Percentiles rank a stretch among this genome's conserved stretches.
Conservation (phyloP, 2,113 vertebrate species). For the Pimephales promelas region DNA sequence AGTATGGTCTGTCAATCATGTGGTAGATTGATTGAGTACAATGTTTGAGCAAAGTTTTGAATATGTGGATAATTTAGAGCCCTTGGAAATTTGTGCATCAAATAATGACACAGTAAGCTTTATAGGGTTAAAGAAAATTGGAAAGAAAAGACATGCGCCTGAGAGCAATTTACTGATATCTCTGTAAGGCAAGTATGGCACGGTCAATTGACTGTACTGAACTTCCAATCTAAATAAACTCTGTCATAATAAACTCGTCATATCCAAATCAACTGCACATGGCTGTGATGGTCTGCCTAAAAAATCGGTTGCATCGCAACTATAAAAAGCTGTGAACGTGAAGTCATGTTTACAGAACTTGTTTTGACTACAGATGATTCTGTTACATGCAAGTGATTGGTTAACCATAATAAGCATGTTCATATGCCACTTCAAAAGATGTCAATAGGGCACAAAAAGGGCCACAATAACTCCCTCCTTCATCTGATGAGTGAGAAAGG, state of each 20-base stretch:
- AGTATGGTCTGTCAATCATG: no score
- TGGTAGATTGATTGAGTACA: no score
- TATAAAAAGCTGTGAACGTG: slow-evolving; percentile 19
- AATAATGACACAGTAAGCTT: background rate
- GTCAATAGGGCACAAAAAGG: background rate
- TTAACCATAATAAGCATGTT: slow-evolving; percentile 51
- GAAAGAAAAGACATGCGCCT: background rate
- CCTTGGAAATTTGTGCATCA: background rate
- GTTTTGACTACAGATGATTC: slow-evolving; percentile 6
- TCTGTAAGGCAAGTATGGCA: background rate
- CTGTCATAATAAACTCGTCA: background rate
- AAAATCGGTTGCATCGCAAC: background rate
- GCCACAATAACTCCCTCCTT: background rate
- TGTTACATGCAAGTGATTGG: slow-evolving; percentile 24
- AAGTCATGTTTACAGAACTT: slow-evolving; percentile 27
- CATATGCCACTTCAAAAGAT: slow-evolving; percentile 41
- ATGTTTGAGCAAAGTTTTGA: no score
- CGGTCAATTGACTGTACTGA: slow-evolving; percentile 2
- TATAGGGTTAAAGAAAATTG: background rate
- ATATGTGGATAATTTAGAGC: no score
- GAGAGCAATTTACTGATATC: slow-evolving; percentile 4
- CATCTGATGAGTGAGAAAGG: background rate
- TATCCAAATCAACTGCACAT: background rate
- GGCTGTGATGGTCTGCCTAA: background rate
- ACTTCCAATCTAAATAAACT: background rate